A percentile compares a stretch with the other conserved stretches of the same genome.
phyloP scores from a whole-genome alignment of 1,140 invertebrate species.

The Probaryconus sp. region DNA sequence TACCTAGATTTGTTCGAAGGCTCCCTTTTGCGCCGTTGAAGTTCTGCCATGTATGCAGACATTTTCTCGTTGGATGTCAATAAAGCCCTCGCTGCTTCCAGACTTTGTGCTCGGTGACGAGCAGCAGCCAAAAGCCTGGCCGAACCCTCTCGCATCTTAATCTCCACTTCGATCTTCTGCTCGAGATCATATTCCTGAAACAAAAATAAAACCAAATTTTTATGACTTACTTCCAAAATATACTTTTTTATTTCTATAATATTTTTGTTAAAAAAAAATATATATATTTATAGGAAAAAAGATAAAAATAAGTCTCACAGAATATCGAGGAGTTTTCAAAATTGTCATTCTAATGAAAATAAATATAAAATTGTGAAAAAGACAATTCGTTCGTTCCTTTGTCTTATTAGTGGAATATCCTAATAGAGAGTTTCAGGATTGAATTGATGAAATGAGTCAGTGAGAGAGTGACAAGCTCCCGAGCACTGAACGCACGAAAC shows the following conservation, averaged over 20 bases:
- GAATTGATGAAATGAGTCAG: slow-evolving; percentile 10
- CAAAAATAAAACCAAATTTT: slow-evolving; percentile 32
- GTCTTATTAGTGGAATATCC: too few species aligned
- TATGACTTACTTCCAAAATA: slow-evolving; percentile 13
- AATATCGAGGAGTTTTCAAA: too few species aligned
- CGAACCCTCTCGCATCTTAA: slow-evolving; percentile 86
- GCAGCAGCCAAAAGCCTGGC: slow-evolving; percentile 84
- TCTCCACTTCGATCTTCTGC: slow-evolving; percentile 86
- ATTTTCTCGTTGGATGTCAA: slow-evolving; percentile 85
- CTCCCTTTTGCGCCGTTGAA: slow-evolving; percentile 81
- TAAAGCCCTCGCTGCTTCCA: slow-evolving; percentile 85
- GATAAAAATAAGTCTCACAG: too few species aligned
- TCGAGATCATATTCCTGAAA: slow-evolving; percentile 82
- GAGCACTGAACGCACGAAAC: slow-evolving; percentile 26
- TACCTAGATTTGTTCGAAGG: slow-evolving; percentile 65
- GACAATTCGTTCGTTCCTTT: too few species aligned
- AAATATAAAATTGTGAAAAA: too few species aligned
- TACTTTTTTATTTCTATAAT: slow-evolving; percentile 13
- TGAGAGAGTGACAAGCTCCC: slow-evolving; percentile 8
- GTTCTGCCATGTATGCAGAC: slow-evolving; percentile 83
- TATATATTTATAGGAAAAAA: slow-evolving; percentile 1
- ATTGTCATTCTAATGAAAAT: too few species aligned
- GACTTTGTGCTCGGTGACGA: slow-evolving; percentile 81
- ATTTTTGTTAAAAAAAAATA: background rate
- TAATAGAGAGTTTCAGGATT: too few species aligned